Conservation (phyloP, 1,140 invertebrate genomes). For the Heliconius congener region DNA sequence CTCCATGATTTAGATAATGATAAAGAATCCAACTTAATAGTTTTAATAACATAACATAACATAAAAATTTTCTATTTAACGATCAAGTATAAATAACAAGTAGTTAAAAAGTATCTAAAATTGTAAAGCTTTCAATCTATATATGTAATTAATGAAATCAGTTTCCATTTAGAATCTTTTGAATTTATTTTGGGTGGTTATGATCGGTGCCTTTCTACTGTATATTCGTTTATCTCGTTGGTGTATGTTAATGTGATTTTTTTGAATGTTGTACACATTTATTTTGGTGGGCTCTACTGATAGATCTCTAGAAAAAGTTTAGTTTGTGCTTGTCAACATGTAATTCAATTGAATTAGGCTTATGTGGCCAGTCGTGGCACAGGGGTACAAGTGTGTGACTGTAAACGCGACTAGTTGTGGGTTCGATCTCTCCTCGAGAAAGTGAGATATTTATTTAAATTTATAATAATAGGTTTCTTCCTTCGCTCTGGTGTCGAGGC, state of each 20-base stretch:
- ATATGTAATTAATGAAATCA: slow-evolving; percentile 68
- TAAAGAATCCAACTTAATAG: slow-evolving; percentile 52
- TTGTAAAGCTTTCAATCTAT: slow-evolving; percentile 49
- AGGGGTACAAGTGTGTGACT: too few relatives aligned
- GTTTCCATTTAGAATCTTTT: slow-evolving; percentile 46
- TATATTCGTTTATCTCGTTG: not conserved
- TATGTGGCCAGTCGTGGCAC: not conserved
- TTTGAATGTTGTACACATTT: not conserved
- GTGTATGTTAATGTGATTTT: not conserved
- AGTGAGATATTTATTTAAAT: too few relatives aligned
- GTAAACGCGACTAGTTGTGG: too few relatives aligned
- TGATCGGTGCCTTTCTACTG: slow-evolving; percentile 47
- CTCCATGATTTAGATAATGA: slow-evolving; percentile 61
- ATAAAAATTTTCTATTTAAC: slow-evolving; percentile 32
- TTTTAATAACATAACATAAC: slow-evolving; percentile 37
- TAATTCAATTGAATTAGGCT: not conserved
- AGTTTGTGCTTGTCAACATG: slow-evolving; percentile 36
- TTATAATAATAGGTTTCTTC: too few relatives aligned
- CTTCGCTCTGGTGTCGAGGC: too few relatives aligned
- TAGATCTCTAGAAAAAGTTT: not conserved
- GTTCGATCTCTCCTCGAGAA: too few relatives aligned
- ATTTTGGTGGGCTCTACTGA: not conserved
- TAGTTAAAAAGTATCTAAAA: slow-evolving; percentile 48
- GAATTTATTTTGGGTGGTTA: slow-evolving; percentile 51
- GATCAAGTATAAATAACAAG: slow-evolving; percentile 46